Evolutionary conservation across 2,797 vertebrate genomes (phyloP), one percentile per base, ranked within the genome.

Genomic region (Sebastes oblongus): DNA sequence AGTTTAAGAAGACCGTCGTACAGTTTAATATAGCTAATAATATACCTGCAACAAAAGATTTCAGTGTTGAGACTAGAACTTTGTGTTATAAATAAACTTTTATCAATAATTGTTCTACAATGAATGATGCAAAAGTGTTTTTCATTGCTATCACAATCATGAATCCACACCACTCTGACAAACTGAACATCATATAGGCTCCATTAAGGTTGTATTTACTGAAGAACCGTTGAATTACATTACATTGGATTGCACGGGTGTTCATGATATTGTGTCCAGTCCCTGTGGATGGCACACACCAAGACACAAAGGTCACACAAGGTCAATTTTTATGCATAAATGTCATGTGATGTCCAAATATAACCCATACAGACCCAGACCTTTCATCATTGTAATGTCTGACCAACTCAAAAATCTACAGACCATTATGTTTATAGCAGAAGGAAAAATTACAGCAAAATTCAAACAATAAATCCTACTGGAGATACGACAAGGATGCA

Each of bases 31-130:
- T 14, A 14, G 0, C 46, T 20, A 25, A 5, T 6, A 24, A 67
- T 6, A 39, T 14, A 1, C 14, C 5, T 3, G 13, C 22, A 46
- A 18, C 6, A 22, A 50, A 61, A 50, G 7, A 29, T 27, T 30
- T 27, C 0, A 13, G 24, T 18, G 8, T 12, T 30, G 0, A 20
- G 13, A 6, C 22, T n/a, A 2, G 0, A 46, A 18, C 8, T 10
- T 30, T 64, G 0, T 27, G 2, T 20, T 50, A 27, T 6, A 1
- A 68, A 60, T n/a, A 6, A 18, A 5, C 25, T 22, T 69, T 7
- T 64, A 25, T 64, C 6, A 42, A 42, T 30, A 20, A 32, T 42
- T 30, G 20, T 22, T 29, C 4, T 8, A 3, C 7, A 71, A 54
- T 8, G 3, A 20, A 61, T 60, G 9, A 13, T 0, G 11, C 60